Base-by-base conservation (phyloP, 2,888 invertebrate genomes). In the Hydrotaea diabolus region DNA sequence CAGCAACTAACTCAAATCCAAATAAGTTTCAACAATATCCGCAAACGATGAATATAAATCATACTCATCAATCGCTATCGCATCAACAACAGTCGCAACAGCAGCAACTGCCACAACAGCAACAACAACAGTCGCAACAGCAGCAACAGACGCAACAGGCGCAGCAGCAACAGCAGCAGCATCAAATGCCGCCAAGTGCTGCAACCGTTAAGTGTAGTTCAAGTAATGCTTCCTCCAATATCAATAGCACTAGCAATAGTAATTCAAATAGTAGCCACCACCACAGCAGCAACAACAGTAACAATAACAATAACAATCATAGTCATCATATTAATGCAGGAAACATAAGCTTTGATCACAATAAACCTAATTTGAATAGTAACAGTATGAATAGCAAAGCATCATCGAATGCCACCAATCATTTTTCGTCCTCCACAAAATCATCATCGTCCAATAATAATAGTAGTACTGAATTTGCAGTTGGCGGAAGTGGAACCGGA, bases 1-100 rank as follows among this genome's bases (percentile, higher is more conserved):
- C 92, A 93, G 80, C 92, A 92, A 55, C 93, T 93, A 53, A 91
- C 92, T 21, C 90, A 92, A 26, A 93, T 92, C 87, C 94, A 93
- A 77, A 94, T 77, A 79, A 94, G 85, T 92, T 90, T 55, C 87
- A 87, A 23, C 89, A 88, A 23, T 88, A 87, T 4, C 88, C 87
- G 0, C 88, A 87, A 73, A 39, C 57, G 73, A 57, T 73, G 73
- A 73, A 43, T 73, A 55, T 81, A 85, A 85, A 75, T 83, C 87
- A 83, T 80, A 80, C 79, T 5, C 85, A 83, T 5, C 86, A 83
- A 87, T 69, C 57, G 79, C 59, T 85, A 86, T 71, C 80, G 79
- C 82, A 86, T 84, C 86, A 88, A 82, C 87, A 89, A 82, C 83
- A 87, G 72, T 86, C 88, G 76, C 87, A 88, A 59, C 75, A 87